Evolutionary conservation across 2,113 vertebrate genomes (phyloP), one percentile per base, ranked within the genome.

Genomic region (Chaenogobius annularis): DNA sequence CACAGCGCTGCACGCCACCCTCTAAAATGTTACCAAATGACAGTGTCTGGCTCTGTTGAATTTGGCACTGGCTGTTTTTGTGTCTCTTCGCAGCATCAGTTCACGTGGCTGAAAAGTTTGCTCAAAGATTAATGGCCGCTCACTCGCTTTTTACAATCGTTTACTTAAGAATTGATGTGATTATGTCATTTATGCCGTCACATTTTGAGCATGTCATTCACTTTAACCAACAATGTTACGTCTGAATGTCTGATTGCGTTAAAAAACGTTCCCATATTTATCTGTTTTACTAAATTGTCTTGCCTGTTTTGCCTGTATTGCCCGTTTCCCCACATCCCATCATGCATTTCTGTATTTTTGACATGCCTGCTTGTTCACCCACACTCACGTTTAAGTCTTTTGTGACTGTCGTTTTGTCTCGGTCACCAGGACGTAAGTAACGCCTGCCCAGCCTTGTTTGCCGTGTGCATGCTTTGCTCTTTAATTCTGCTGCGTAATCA

Each of bases 391-490:
- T 89, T 70, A 81, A 87, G 85, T 83, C 83, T 93, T 85, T 90
- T 86, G 78, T 91, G 54, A 74, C 88, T 94, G 93, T 96, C 91
- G 92, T 90, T 90, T 68, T 88, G 85, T 91, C 91, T 92, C 91
- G 90, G 87, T 85, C 92, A 82, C 92, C 96, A 98, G 96, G 93
- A 94, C 89, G 93, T 97, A 97, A 97, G 96, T 98, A 92, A 95
- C 93, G 85, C 82, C 89, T 83, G 81, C 59, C 73, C 80, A 73
- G 74, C 87, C 75, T n/a, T 62, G 82, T 94, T 89, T 96, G 94
- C 93, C 87, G 93, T 95, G 94, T 91, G 96, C 95, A 94, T 96
- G 96, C 81, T 84, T 80, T 82, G 80, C 91, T 92, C 90, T 71
- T 75, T 91, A 92, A 93, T 91, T 89, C 66, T 76, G 74, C 68